Evolutionary conservation across 1,140 invertebrate species (phyloP).

Genomic region (Argopecten irradians): DNA sequence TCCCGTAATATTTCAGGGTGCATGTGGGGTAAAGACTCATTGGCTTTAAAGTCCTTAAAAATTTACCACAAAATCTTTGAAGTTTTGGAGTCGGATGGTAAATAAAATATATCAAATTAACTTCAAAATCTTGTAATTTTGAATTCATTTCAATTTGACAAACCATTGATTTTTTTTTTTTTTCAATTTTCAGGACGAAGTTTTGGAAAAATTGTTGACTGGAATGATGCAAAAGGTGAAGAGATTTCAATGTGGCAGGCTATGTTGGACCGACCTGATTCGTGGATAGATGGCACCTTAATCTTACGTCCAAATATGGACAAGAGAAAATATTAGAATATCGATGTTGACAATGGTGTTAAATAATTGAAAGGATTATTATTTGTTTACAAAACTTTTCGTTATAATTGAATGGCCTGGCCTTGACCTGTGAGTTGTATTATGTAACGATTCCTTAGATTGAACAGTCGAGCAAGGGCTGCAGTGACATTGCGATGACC

Average conservation of each 20-base stretch:
- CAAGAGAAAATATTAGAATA: conserved; percentile 58
- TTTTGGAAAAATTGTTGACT: conserved; percentile 90
- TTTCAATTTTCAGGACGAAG: conserved; percentile 85
- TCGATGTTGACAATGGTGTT: not conserved
- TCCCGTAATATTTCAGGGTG: too few species aligned
- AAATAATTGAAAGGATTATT: not conserved
- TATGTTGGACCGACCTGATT: conserved; percentile 94
- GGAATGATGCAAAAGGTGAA: conserved; percentile 96
- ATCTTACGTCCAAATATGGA: conserved; percentile 84
- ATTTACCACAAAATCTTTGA: too few species aligned
- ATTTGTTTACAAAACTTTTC: not conserved
- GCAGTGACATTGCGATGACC: not conserved
- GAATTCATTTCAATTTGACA: conserved; percentile 22
- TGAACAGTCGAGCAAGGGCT: not conserved
- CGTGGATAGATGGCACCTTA: conserved; percentile 95
- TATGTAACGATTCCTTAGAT: not conserved
- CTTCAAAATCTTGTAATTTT: not conserved
- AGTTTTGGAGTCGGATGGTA: not conserved
- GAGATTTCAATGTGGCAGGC: conserved; percentile 94
- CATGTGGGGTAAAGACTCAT: too few species aligned
- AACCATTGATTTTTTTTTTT: conserved; percentile 25
- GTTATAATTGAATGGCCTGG: not conserved
- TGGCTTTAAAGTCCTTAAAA: too few species aligned
- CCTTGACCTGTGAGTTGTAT: not conserved
- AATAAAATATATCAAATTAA: not conserved